Base-by-base conservation (phyloP, 35 echinoderm and acorn worm species). In the Apostichopus parvimensis region DNA sequence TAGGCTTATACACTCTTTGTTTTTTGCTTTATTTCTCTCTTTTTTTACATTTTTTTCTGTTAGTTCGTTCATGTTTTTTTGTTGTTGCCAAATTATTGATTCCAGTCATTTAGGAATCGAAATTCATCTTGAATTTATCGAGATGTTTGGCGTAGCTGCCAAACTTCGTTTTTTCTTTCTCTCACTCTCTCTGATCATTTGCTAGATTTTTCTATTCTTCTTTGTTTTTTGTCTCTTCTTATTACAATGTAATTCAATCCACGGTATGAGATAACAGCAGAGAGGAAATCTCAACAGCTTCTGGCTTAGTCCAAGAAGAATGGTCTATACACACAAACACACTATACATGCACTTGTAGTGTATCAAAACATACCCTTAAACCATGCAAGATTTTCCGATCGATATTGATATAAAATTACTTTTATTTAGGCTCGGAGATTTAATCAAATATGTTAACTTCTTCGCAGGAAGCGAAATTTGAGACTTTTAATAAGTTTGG, bases 51-150 rank as follows among this genome's bases (percentile, higher is more conserved):
- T 25, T 25, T 25, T 25, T 25, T 25, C 24, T 61, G 7, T 61
- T 61, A 8, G 58, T 61, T 61, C 3, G 58, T 12, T 12, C 58
- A 61, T 61, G 58, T 61, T 12, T 12, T 12, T 12, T 61, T 61
- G 8, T 61, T 45, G 34, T 45, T 45, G 2, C 34, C 2, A 2
- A 61, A 61, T 61, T 8, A 61, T 61, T 12, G 58, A 61, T 61
- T 61, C n/a, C n/a, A 75, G 71, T 75, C 71, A 75, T 75, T 75
- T 75, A 75, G 71, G 71, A 75, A 20, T 75, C 71, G 71, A 75
- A 75, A 75, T 75, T 75, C 71, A 75, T 75, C 71, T 75, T 75
- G 71, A 75, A 18, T 75, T 75, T 20, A n/a, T 18, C 6, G 71
- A 75, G 15, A 20, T 75, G 71, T 75, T 75, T 75, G 71, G 12